A percentile compares a stretch with the other conserved stretches of the same genome.
Evolutionary conservation across 2,113 vertebrate genomes (phyloP).

Genomic region (Beaufortia kweichowensis): DNA sequence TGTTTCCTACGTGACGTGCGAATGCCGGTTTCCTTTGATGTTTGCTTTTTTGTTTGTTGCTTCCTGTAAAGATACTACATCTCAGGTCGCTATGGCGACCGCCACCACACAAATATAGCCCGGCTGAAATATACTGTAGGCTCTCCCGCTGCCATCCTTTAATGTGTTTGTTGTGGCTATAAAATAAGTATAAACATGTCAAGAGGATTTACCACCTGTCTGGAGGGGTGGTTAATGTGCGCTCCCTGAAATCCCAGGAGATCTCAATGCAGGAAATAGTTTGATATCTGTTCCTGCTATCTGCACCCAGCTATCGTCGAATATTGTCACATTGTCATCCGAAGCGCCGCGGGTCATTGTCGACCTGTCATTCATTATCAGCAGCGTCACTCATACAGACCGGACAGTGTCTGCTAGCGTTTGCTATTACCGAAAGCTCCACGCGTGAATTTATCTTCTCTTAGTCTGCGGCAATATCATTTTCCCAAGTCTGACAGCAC

Average conservation of each 20-base stretch:
- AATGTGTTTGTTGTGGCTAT: conserved; percentile 51
- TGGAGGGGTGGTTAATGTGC: conserved; percentile 44
- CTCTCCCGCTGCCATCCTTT: conserved; percentile 46
- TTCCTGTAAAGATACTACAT: conserved; percentile 35
- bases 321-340: conserved; percentile 38
- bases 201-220: conserved; percentile 50
- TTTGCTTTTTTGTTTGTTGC: conserved; percentile 25
- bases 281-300: conserved; percentile 43
- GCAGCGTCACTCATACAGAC: conserved; percentile 63
- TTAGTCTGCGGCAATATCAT: conserved; percentile 62
- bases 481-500: conserved; percentile 71
- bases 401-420: conserved; percentile 63
- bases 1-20: conserved; percentile 41
- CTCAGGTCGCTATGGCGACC: conserved; percentile 33
- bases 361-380: conserved; percentile 69
- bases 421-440: conserved; percentile 61
- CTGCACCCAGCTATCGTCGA: background rate
- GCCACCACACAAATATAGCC: conserved; percentile 36
- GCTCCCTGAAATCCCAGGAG: conserved; percentile 21
- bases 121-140: conserved; percentile 42
- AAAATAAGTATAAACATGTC: conserved; percentile 53
- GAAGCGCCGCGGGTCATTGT: conserved; percentile 53
- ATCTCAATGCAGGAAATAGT: conserved; percentile 5
- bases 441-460: conserved; percentile 70
- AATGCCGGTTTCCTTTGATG: conserved; percentile 32